phyloP scores from a whole-genome alignment of 2,797 vertebrate species.

The Zenarchopterus dispar region DNA sequence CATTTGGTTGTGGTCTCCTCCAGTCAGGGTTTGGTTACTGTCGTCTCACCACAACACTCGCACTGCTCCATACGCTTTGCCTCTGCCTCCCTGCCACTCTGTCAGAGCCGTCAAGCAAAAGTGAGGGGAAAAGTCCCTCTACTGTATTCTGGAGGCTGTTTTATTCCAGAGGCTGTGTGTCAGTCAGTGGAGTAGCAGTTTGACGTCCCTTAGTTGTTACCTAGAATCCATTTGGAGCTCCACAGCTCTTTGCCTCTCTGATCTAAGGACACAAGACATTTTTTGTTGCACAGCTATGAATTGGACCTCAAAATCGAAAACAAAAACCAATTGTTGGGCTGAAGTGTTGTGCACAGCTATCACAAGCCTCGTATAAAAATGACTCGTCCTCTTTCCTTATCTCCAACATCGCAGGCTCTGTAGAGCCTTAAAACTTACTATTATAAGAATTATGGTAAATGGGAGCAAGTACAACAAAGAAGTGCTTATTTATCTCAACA shows the following conservation, averaged over 20 bases:
- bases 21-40: conserved; percentile 24
- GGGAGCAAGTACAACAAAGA: background rate
- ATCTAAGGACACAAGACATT: conserved; percentile 19
- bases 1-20: conserved; percentile 58
- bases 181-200: conserved; percentile 48
- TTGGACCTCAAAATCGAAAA: conserved; percentile 6
- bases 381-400: background rate
- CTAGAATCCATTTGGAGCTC: conserved; percentile 46
- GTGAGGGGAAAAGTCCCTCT: background rate
- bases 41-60: conserved; percentile 26
- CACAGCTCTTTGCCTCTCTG: conserved; percentile 3
- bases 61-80: conserved; percentile 10
- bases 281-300: conserved; percentile 15
- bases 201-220: conserved; percentile 14
- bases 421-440: background rate
- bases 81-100: conserved; percentile 9
- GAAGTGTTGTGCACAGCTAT: background rate
- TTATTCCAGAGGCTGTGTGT: conserved; percentile 17
- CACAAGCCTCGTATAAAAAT: background rate
- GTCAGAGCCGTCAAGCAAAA: background rate
- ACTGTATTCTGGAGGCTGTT: conserved; percentile 28
- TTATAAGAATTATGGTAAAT: background rate
- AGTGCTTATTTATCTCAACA: too few species aligned
- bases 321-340: background rate
- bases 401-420: background rate